Percentiles rank a stretch among this genome's conserved stretches.
Conservation (phyloP, 2,888 invertebrate genomes). For the Chymomyza procnemis region DNA sequence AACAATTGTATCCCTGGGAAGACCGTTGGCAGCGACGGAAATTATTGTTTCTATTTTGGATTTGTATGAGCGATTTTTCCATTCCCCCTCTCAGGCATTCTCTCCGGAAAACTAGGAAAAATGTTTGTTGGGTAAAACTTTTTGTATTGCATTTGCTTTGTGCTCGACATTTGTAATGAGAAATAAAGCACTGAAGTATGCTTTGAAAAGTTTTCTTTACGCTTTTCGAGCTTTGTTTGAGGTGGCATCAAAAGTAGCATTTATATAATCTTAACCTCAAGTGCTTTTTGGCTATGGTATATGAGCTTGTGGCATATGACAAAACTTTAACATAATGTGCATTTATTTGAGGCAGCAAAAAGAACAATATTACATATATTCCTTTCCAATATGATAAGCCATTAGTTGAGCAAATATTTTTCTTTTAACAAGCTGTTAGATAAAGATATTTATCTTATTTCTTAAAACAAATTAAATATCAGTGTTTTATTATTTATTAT, state of each 20-base stretch:
- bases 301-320: background rate
- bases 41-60: slow-evolving; percentile 59
- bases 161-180: background rate
- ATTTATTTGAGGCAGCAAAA: background rate
- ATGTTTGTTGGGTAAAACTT: slow-evolving; percentile 26
- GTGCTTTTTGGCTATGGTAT: background rate
- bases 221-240: background rate
- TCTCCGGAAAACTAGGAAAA: background rate
- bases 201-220: slow-evolving; percentile 1
- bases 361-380: background rate
- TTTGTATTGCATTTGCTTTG: slow-evolving; percentile 4
- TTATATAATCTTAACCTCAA: background rate
- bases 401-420: background rate
- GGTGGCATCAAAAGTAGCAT: background rate
- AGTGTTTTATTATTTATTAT: background rate
- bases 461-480: background rate
- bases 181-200: background rate
- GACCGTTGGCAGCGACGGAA: slow-evolving; percentile 55
- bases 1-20: slow-evolving; percentile 40
- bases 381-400: background rate
- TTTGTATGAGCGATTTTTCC: slow-evolving; percentile 2
- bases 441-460: background rate
- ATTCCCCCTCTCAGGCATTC: background rate
- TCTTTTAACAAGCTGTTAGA: background rate
- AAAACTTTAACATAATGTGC: background rate